Percentiles rank a stretch among this genome's conserved stretches.
Conservation (phyloP, 2,888 invertebrate species). For the Hypercompe scribonia region DNA sequence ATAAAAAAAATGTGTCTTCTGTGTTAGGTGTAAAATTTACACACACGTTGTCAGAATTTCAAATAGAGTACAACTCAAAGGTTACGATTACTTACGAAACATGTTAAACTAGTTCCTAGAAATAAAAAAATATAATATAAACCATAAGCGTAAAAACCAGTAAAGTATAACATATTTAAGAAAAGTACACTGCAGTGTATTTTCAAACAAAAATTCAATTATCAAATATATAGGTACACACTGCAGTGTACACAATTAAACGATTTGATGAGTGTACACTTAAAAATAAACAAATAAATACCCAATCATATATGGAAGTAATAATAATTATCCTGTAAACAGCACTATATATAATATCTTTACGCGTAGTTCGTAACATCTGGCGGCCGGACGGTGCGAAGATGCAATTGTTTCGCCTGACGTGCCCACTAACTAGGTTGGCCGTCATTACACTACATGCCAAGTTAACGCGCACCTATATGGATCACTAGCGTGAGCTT, state of each 20-base stretch:
- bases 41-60: no score
- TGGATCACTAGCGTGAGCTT: slow-evolving; percentile 41
- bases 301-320: neutral
- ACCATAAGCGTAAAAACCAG: no score
- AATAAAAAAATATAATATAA: no score
- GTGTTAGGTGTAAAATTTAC: no score
- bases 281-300: neutral
- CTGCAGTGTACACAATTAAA: no score
- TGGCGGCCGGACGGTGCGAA: slow-evolving; percentile 60
- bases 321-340: neutral
- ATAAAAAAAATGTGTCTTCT: no score
- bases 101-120: no score
- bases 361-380: slow-evolving; percentile 40
- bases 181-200: neutral
- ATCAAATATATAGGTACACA: neutral
- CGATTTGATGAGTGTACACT: neutral
- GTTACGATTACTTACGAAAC: no score
- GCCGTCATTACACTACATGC: slow-evolving; percentile 70
- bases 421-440: slow-evolving; percentile 83
- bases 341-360: neutral
- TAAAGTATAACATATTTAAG: neutral
- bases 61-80: no score
- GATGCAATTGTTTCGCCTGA: slow-evolving; percentile 86
- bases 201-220: neutral
- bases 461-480: slow-evolving; percentile 38